Percentiles rank a stretch among this genome's conserved stretches.
phyloP scores from a whole-genome alignment of 1,140 invertebrate species.

The Atta texana region DNA sequence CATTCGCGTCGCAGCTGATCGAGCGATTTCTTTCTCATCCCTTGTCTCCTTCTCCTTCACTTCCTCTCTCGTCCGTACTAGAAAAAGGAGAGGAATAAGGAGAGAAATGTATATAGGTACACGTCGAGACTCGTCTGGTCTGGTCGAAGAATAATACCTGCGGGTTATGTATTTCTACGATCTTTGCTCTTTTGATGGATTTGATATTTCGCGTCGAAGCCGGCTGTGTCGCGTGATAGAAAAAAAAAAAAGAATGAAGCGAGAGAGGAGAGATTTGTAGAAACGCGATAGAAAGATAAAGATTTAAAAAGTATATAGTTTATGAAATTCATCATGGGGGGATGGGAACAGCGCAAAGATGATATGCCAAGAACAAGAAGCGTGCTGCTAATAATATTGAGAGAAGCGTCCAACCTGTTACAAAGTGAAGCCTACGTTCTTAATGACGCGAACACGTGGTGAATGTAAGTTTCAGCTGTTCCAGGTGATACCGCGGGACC shows the following conservation, averaged over 20 bases:
- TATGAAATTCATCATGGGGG: not conserved
- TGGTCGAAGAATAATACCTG: not conserved
- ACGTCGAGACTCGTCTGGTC: too few species aligned
- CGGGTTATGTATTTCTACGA: not conserved
- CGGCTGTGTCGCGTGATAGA: not conserved
- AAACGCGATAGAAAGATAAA: not conserved
- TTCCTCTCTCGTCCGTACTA: not conserved
- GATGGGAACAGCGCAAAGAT: not conserved
- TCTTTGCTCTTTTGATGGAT: not conserved
- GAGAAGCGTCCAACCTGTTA: slow-evolving; percentile 55
- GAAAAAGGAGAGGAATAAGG: not conserved
- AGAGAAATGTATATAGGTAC: not conserved
- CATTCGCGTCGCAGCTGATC: slow-evolving; percentile 41
- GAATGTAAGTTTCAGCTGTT: slow-evolving; percentile 67
- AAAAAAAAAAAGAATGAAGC: not conserved
- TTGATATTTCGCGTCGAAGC: not conserved
- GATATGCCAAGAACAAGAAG: not conserved
- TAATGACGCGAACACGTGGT: slow-evolving; percentile 67
- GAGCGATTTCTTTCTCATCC: slow-evolving; percentile 9
- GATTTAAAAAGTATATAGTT: not conserved
- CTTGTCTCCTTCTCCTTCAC: not conserved
- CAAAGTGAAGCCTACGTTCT: slow-evolving; percentile 20
- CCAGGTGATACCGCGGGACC: slow-evolving; percentile 63
- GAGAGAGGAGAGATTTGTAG: not conserved
- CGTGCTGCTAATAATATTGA: slow-evolving; percentile 26